These are phyloP conservation scores for Nycteola revayana DNA, from an alignment of 2,888 invertebrate genomes.

Conservation along the genomic window DNA sequence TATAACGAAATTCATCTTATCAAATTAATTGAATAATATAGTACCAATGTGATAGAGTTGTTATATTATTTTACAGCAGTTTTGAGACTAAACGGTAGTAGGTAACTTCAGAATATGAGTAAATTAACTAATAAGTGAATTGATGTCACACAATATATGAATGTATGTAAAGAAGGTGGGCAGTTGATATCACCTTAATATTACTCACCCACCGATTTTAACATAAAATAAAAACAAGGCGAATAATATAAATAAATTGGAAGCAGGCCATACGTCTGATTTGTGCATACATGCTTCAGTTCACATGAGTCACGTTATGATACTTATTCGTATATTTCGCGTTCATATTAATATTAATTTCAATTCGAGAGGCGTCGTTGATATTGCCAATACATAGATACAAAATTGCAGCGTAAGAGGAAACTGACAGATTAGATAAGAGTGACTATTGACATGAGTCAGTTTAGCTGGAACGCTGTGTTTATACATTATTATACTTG, in stretches of 20 bases:
- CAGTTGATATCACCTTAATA: too few relatives aligned
- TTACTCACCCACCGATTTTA: too few relatives aligned
- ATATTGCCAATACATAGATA: constrained; percentile 32
- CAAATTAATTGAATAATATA: too few relatives aligned
- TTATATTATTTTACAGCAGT: too few relatives aligned
- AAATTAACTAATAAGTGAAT: too few relatives aligned
- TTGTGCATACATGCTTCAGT: constrained; percentile 3
- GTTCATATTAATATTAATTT: constrained; percentile 13
- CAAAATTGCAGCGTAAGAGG: constrained; percentile 39
- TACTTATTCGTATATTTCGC: background rate
- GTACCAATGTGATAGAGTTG: too few relatives aligned
- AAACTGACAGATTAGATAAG: constrained; percentile 53
- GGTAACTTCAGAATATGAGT: too few relatives aligned
- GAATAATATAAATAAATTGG: constrained; percentile 4
- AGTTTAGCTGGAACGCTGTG: constrained; percentile 41
- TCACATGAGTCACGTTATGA: constrained; percentile 11
- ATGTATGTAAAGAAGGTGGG: too few relatives aligned
- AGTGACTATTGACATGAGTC: constrained; percentile 38
- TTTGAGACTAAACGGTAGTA: too few relatives aligned
- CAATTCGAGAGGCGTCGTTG: constrained; percentile 11
- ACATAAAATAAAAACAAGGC: too few relatives aligned
- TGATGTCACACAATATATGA: too few relatives aligned
- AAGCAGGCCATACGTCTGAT: constrained; percentile 5
- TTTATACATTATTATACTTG: constrained; percentile 33
- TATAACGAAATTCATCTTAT: too few relatives aligned